Evolutionary conservation across 2,797 vertebrate species (phyloP), one percentile per base, ranked within the genome.

Genomic region (Gymnodraco acuticeps): DNA sequence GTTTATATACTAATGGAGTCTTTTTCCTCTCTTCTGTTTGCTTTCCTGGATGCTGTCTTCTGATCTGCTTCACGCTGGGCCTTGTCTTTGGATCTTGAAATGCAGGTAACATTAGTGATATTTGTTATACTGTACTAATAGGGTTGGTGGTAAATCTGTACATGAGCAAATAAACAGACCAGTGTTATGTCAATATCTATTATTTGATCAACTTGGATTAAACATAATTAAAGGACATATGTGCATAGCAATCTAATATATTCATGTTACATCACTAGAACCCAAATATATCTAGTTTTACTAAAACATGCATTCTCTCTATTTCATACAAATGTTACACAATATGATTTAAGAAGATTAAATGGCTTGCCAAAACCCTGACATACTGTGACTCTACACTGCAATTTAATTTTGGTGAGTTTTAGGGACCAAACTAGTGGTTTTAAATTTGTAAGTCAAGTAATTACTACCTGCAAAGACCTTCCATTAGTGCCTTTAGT

Each of bases 81-180:
- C 65, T 64, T 1, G 23, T 67, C 13, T 46, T 13, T 54, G 69
- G 62, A 80, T 75, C 66, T 50, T 47, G 3, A 76, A 70, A 41
- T 69, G 15, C 81, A 90, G 88, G 88, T 89, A 86, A 84, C 64
- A 59, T 23, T 16, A 55, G 53, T 41, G 33, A 7, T 62, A 47
- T 4, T 67, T 47, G 14, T 42, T 11, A 42, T 7, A 10, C 5
- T 41, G 9, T 55, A 8, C 6, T 23, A 5, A 31, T 27, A 14
- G 46, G 38, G 1, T 10, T 31, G 5, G 3, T 17, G 55, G 27
- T 45, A 54, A 48, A 61, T 13, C 16, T 53, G 17, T 23, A 41
- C 15, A 27, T 42, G 19, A n/a, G 10, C n/a, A 53, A 16, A 42
- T 11, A 15, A 10, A 33, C 43, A 43, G 55, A 46, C 16, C 10